Evolutionary conservation across 2,888 invertebrate genomes (phyloP), one percentile per base, ranked within the genome.

Genomic region (Nebria brevicollis): DNA sequence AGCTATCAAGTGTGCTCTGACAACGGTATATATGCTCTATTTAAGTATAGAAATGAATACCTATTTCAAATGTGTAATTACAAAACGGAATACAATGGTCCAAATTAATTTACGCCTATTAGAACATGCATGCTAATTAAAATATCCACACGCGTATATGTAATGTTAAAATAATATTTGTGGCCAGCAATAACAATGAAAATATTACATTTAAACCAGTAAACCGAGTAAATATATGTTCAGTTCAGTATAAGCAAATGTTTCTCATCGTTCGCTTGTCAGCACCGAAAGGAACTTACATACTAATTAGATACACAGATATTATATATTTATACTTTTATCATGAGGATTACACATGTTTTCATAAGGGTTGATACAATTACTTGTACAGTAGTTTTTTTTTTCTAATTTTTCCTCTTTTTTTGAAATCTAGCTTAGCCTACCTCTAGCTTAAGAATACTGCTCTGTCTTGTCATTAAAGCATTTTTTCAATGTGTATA

Each of bases 361-460:
- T 26, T 73, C 73, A 73, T 73, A 72, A 72, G 72, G 72, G 72
- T 72, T 72, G 20, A 68, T 68, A 20, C 26, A 25, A 25, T 68
- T 20, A 68, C 20, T 68, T 68, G 68, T 25, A 20, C n/a, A 25
- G 13, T 26, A 68, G 26, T 6, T 68, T 68, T 66, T 66, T 66
- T 20, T 68, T 25, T 68, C 20, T 20, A 68, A 70, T 70, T 77
- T 13, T 54, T 54, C 8, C 13, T 54, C 8, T 54, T 54, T 54
- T 54, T 25, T 70, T 26, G 25, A 70, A 70, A 41, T 68, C 79
- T 79, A 79, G 80, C 79, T 80, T 75, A 80, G 80, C 75, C 81
- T 81, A 81, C 77, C 72, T 81, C 76, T 81, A 81, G 81, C 81
- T 77, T 81, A 81, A 81, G 81, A 81, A 81, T 81, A 81, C 81